Evolutionary conservation across 2,888 invertebrate genomes (phyloP).

Genomic region (Microchrysa polita): DNA sequence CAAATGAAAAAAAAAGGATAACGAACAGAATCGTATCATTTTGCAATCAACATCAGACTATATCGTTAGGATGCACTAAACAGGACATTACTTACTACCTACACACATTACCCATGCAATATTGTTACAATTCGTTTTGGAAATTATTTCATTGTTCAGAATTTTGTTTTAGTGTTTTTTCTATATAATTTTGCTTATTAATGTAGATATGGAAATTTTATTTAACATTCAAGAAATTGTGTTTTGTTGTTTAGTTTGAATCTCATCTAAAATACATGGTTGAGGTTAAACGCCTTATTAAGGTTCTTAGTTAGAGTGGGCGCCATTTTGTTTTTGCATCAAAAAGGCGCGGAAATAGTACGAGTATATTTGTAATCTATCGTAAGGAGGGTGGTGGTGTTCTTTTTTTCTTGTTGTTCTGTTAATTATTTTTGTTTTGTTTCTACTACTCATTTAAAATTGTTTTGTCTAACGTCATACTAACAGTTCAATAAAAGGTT

Average conservation of each 20-base stretch:
- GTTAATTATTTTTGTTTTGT: too few species aligned
- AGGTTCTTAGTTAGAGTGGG: neutral
- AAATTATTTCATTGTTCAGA: neutral
- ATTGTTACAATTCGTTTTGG: neutral
- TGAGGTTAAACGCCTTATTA: neutral
- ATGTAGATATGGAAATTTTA: slow-evolving; percentile 10
- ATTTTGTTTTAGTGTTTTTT: neutral
- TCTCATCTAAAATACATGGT: neutral
- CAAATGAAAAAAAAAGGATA: too few species aligned
- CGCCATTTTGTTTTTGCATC: too few species aligned
- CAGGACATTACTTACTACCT: neutral
- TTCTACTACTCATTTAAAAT: neutral
- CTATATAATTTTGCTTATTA: neutral
- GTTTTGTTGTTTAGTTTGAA: neutral
- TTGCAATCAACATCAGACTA: neutral
- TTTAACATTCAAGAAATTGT: slow-evolving; percentile 10
- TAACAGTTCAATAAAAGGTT: neutral
- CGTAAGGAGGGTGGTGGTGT: slow-evolving; percentile 5
- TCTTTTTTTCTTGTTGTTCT: neutral
- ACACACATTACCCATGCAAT: neutral
- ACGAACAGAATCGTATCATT: too few species aligned
- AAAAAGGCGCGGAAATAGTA: neutral
- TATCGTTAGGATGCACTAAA: slow-evolving; percentile 1
- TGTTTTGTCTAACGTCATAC: slow-evolving; percentile 6
- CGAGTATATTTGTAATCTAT: neutral